phyloP scores from a whole-genome alignment of 2,113 vertebrate species.

The Pandion haliaetus region DNA sequence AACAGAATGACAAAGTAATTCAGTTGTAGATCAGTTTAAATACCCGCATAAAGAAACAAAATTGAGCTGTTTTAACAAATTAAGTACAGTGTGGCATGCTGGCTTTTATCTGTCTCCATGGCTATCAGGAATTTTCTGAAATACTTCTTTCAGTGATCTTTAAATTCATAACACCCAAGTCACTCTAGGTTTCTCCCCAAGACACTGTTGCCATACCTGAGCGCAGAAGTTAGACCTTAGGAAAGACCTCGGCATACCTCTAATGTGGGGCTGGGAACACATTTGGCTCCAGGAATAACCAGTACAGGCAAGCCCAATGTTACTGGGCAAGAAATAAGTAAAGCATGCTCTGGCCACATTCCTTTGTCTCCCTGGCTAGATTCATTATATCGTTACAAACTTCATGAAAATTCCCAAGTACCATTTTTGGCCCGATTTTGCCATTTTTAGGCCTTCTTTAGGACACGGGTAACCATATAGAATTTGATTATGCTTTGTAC shows the following conservation, averaged over 20 bases:
- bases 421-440: not conserved
- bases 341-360: not conserved
- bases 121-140: not conserved
- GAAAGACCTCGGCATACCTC: not conserved
- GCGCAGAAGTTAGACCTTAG: not conserved
- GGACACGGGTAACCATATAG: not conserved
- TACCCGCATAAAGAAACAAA: slow-evolving; percentile 69
- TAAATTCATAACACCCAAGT: not conserved
- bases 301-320: not conserved
- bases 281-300: not conserved
- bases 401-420: not conserved
- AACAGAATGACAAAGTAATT: slow-evolving; percentile 75
- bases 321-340: not conserved
- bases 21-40: slow-evolving; percentile 66
- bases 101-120: slow-evolving; percentile 18
- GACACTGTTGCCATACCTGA: not conserved
- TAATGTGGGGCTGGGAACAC: not conserved
- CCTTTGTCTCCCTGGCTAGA: not conserved
- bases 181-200: not conserved
- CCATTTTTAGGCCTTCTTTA: not conserved
- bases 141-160: not conserved
- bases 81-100: slow-evolving; percentile 50
- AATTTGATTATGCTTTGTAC: not conserved
- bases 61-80: not conserved
- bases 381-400: not conserved